A percentile compares a stretch with the other conserved stretches of the same genome.
These are phyloP conservation scores for Taenaris catops DNA, from an alignment of 2,888 invertebrate genomes.

Conservation along the genomic window DNA sequence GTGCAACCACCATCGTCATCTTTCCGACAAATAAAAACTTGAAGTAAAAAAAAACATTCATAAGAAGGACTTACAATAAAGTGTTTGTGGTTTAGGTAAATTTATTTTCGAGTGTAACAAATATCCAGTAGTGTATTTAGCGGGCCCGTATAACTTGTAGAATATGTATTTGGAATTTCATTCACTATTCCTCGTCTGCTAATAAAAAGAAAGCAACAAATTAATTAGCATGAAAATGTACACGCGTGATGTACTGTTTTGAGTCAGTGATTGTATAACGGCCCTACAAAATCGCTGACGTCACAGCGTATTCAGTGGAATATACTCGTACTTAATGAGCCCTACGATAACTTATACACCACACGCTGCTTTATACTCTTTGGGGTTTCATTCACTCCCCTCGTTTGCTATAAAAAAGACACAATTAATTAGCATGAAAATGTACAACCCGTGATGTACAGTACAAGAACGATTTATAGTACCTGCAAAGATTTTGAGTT, in stretches of 20 bases:
- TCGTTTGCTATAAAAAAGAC: constrained; percentile 54
- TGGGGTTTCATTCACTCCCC: constrained; percentile 66
- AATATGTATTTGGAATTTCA: constrained; percentile 65
- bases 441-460: constrained; percentile 55
- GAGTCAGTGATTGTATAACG: neutral
- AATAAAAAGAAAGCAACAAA: constrained; percentile 56
- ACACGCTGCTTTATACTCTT: constrained; percentile 61
- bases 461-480: constrained; percentile 42
- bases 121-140: constrained; percentile 44
- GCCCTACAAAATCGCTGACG: constrained; percentile 2
- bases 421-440: constrained; percentile 64
- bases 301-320: constrained; percentile 33
- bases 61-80: too few relatives aligned
- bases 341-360: constrained; percentile 61
- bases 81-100: too few relatives aligned
- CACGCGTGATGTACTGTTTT: constrained; percentile 14
- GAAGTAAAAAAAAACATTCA: too few relatives aligned
- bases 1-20: too few relatives aligned
- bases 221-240: constrained; percentile 64
- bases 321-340: constrained; percentile 67
- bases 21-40: too few relatives aligned
- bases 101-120: too few relatives aligned
- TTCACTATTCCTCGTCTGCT: constrained; percentile 55
- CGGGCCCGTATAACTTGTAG: constrained; percentile 62
- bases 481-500: constrained; percentile 25